These are phyloP conservation scores for Enteromius treurensis DNA, from an alignment of 2,797 vertebrate genomes.

Conservation along the genomic window DNA sequence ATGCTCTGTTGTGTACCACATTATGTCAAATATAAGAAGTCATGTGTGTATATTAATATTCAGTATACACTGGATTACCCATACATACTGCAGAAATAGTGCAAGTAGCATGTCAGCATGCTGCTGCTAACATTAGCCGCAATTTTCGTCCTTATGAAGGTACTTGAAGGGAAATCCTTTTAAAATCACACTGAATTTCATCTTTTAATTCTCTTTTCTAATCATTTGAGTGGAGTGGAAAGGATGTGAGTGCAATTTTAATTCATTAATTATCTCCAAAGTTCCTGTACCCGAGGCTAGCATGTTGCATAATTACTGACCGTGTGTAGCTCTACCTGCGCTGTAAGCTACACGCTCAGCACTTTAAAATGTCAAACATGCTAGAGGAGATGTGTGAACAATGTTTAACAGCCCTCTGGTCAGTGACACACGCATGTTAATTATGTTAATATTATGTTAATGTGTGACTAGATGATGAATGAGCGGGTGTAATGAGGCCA, in stretches of 20 bases:
- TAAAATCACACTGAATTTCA: neutral
- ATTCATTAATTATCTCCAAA: slow-evolving; percentile 46
- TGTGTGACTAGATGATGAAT: slow-evolving; percentile 29
- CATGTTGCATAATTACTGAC: slow-evolving; percentile 35
- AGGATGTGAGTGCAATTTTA: slow-evolving; percentile 40
- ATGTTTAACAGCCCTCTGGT: slow-evolving; percentile 48
- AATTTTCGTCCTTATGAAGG: neutral
- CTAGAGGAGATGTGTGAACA: slow-evolving; percentile 45
- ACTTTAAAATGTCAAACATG: slow-evolving; percentile 53
- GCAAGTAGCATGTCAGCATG: neutral
- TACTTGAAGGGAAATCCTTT: neutral
- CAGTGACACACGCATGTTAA: slow-evolving; percentile 32
- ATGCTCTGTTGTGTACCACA: neutral
- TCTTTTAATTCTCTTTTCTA: slow-evolving; percentile 5
- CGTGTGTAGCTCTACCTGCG: slow-evolving; percentile 31
- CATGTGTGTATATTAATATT: neutral
- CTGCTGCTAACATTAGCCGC: neutral
- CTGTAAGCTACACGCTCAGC: slow-evolving; percentile 40
- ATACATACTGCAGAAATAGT: neutral
- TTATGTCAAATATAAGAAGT: neutral
- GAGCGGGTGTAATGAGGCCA: neutral
- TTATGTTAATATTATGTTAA: slow-evolving; percentile 45
- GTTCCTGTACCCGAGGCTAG: slow-evolving; percentile 28
- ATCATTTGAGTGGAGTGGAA: slow-evolving; percentile 32
- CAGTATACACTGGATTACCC: neutral